Evolutionary conservation across 1,140 invertebrate species (phyloP).

Genomic region (Holcopasites calliopsidis): DNA sequence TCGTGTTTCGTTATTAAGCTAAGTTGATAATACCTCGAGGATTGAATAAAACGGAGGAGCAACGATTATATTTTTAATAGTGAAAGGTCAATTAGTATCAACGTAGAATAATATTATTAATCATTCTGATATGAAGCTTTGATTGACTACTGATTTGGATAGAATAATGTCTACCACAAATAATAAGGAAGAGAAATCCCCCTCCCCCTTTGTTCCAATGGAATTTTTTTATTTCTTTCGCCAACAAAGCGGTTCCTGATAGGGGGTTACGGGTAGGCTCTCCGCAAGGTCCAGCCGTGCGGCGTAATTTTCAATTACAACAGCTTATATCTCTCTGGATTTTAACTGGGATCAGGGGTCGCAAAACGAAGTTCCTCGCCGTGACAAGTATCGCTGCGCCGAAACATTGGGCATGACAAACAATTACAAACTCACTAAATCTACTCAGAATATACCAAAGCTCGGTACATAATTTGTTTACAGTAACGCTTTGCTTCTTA

Average conservation of each 20-base stretch:
- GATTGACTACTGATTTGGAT: constrained; percentile 14
- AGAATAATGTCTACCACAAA: neutral
- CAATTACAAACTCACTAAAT: too few relatives aligned
- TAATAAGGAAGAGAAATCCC: constrained; percentile 30
- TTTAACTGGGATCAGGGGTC: constrained; percentile 48
- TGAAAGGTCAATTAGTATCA: too few relatives aligned
- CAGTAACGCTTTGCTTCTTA: neutral
- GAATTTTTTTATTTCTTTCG: constrained; percentile 61
- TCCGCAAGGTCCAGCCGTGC: constrained; percentile 60
- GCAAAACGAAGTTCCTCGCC: constrained; percentile 18
- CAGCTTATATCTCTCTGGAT: constrained; percentile 67
- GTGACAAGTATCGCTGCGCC: constrained; percentile 39
- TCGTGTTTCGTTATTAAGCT: neutral
- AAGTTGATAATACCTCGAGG: neutral
- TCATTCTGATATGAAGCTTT: too few relatives aligned
- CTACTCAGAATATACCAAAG: too few relatives aligned
- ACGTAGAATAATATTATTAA: too few relatives aligned
- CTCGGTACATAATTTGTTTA: neutral
- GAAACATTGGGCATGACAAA: neutral
- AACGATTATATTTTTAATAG: too few relatives aligned
- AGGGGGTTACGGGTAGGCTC: constrained; percentile 38
- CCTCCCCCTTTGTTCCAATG: constrained; percentile 36
- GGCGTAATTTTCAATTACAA: constrained; percentile 71
- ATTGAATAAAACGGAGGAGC: neutral
- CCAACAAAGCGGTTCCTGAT: constrained; percentile 45